Conservation (phyloP, 2,888 invertebrate genomes). For the Drosophila colorata region DNA sequence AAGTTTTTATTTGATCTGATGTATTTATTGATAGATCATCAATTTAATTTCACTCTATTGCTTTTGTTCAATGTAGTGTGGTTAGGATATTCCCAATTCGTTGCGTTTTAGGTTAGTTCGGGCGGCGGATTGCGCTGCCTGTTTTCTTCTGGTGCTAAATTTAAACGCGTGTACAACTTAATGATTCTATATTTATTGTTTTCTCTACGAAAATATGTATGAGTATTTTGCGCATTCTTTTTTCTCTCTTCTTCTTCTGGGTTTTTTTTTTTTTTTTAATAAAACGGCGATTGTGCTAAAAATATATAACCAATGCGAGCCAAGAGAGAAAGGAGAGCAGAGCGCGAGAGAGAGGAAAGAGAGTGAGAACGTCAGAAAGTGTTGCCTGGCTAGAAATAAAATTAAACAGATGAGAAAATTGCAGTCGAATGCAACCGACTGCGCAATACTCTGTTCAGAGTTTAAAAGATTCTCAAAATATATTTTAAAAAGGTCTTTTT, state of each 20-base stretch:
- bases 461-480: background rate
- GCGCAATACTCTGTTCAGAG: background rate
- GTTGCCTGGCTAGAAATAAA: background rate
- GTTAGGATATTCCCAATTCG: conserved; percentile 25
- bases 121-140: conserved; percentile 14
- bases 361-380: conserved; percentile 15
- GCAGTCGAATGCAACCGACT: no score
- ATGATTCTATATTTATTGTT: conserved; percentile 83
- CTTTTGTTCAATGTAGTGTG: no score
- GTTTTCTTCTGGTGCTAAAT: conserved; percentile 71
- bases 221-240: conserved; percentile 82
- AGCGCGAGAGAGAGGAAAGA: conserved; percentile 1
- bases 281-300: conserved; percentile 71
- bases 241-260: conserved; percentile 2
- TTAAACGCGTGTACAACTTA: conserved; percentile 81
- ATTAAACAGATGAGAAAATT: background rate
- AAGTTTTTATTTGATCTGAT: no score
- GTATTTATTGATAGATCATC: no score
- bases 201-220: conserved; percentile 82
- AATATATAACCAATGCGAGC: conserved; percentile 56
- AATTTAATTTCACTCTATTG: no score
- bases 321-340: conserved; percentile 14
- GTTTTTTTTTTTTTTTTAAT: conserved; percentile 51
- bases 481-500: no score
- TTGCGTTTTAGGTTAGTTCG: background rate